phyloP scores from a whole-genome alignment of 1,140 invertebrate genomes.

The Drosophila yakuba region DNA sequence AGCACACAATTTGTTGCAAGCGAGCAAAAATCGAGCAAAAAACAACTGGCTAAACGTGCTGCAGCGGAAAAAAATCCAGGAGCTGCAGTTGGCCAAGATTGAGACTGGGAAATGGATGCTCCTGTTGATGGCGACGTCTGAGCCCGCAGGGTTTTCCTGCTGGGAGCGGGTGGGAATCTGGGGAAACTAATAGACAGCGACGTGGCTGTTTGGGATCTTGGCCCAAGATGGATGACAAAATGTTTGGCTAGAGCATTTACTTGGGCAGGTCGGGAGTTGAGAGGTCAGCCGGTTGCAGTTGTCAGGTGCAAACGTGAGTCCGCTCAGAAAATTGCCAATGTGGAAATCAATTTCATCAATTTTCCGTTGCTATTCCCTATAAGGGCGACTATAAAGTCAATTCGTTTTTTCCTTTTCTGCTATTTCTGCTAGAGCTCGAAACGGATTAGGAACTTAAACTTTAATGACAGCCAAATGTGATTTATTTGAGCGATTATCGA shows the following conservation, averaged over 20 bases:
- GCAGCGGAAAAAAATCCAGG: constrained; percentile 26
- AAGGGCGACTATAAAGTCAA: constrained; percentile 3
- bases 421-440: constrained; percentile 1
- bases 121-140: constrained; percentile 80
- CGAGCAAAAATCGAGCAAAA: constrained; percentile 32
- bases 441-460: constrained; percentile 20
- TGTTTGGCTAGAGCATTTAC: constrained; percentile 70
- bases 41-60: constrained; percentile 51
- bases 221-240: constrained; percentile 73
- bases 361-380: constrained; percentile 30
- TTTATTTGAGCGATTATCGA: constrained; percentile 14
- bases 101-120: constrained; percentile 68
- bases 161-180: constrained; percentile 33
- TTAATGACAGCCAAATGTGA: constrained; percentile 13
- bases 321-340: constrained; percentile 75
- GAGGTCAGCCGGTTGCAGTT: constrained; percentile 70
- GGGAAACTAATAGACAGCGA: constrained; percentile 51
- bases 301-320: constrained; percentile 60
- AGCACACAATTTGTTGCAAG: constrained; percentile 75
- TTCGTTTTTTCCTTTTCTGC: not conserved
- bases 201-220: constrained; percentile 39
- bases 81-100: constrained; percentile 56
- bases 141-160: constrained; percentile 63
- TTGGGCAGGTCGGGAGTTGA: constrained; percentile 22
- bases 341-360: constrained; percentile 78